A percentile compares a stretch with the other conserved stretches of the same genome.
Evolutionary conservation across 1,140 invertebrate species (phyloP).

Genomic region (Euura saliciscinereae): DNA sequence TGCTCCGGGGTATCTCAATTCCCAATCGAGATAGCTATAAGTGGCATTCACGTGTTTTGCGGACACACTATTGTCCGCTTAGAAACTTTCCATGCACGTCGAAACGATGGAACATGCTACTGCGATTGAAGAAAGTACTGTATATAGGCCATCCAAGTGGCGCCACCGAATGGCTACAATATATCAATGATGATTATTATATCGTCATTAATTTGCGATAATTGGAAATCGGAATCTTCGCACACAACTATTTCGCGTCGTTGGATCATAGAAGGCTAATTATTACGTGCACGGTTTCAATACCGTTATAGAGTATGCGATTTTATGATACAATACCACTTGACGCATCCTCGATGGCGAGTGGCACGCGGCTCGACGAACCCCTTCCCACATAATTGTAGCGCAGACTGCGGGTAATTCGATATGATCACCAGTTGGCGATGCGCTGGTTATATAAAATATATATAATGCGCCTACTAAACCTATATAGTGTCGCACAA

Average conservation of each 20-base stretch:
- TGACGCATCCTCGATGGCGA: background rate
- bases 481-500: background rate
- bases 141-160: no score
- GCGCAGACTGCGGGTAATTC: background rate
- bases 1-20: background rate
- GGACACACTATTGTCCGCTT: no score
- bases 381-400: background rate
- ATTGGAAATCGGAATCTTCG: no score
- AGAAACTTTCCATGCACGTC: no score
- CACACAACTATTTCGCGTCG: no score
- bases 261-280: no score
- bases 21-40: background rate
- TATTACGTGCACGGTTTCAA: background rate
- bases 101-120: no score
- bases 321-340: background rate
- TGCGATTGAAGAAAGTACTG: no score
- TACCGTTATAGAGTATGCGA: background rate
- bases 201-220: no score
- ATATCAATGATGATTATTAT: no score
- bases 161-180: no score
- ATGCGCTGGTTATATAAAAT: background rate
- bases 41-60: no score
- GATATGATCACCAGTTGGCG: conserved; percentile 1
- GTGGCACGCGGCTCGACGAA: background rate
- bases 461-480: background rate